A percentile compares a stretch with the other conserved stretches of the same genome.
Evolutionary conservation across 2,888 invertebrate species (phyloP).

Genomic region (Calameuta idolon): DNA sequence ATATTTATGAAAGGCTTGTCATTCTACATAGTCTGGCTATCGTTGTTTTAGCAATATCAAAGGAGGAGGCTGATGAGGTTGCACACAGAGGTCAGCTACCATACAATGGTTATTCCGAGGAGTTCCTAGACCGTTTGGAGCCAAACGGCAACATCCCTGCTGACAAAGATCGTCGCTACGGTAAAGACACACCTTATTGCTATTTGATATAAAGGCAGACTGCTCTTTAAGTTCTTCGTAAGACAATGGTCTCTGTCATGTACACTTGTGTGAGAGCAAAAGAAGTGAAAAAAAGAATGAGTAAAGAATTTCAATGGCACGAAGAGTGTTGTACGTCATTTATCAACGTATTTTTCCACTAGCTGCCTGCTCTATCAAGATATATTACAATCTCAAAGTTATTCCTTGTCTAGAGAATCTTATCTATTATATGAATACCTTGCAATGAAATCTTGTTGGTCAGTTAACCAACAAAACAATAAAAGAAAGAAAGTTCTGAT

Average conservation of each 20-base stretch:
- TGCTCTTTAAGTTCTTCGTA: not conserved
- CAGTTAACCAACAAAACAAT: not conserved
- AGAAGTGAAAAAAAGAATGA: not conserved
- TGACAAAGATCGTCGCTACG: constrained; percentile 83
- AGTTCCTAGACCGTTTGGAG: constrained; percentile 92
- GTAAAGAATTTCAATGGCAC: not conserved
- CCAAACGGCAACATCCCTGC: constrained; percentile 93
- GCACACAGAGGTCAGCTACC: constrained; percentile 83
- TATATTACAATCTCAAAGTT: not conserved
- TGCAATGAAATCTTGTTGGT: not conserved
- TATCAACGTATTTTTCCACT: not conserved
- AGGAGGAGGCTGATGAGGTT: constrained; percentile 86
- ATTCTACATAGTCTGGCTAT: not conserved
- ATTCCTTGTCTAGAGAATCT: not conserved
- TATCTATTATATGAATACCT: not conserved
- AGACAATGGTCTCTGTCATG: not conserved
- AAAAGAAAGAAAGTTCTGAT: not conserved
- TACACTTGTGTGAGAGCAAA: not conserved
- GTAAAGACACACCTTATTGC: constrained; percentile 62
- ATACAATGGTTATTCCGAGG: constrained; percentile 94
- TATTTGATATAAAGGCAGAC: not conserved
- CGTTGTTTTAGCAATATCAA: constrained; percentile 83
- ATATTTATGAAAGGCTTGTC: not conserved
- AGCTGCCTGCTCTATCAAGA: not conserved
- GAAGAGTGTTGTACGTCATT: not conserved